Evolutionary conservation across 2,888 invertebrate genomes (phyloP).

Genomic region (Trissolcus brochymenae): DNA sequence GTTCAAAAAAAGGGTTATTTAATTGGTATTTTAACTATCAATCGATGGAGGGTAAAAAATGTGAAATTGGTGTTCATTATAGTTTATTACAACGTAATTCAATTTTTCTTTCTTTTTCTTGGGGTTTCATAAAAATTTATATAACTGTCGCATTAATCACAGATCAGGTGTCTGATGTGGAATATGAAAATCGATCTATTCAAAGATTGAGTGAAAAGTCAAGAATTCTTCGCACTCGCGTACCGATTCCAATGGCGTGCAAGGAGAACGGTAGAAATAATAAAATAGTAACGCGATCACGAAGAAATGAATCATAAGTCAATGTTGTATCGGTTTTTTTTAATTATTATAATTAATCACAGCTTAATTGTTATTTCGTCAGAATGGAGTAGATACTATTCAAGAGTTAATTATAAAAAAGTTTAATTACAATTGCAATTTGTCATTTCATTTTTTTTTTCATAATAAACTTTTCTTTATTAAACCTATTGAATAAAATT

Average conservation of each 20-base stretch:
- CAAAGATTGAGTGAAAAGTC: constrained; percentile 18
- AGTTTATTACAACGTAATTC: background rate
- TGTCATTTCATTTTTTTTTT: too few relatives aligned
- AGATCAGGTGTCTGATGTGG: constrained; percentile 1
- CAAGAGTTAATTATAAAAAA: too few relatives aligned
- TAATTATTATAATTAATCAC: constrained; percentile 7
- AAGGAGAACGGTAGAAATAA: constrained; percentile 3
- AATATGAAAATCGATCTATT: constrained; percentile 29
- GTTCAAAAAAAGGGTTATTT: too few relatives aligned
- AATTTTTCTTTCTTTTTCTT: background rate
- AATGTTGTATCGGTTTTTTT: too few relatives aligned
- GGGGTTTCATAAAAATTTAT: constrained; percentile 2
- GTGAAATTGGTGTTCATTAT: too few relatives aligned
- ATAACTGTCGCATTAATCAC: constrained; percentile 2
- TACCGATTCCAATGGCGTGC: constrained; percentile 16
- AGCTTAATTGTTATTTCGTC: too few relatives aligned
- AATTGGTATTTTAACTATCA: too few relatives aligned
- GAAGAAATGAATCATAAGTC: constrained; percentile 7
- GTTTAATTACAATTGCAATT: too few relatives aligned
- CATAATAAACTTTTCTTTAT: too few relatives aligned
- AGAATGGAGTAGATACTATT: too few relatives aligned
- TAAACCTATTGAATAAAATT: too few relatives aligned
- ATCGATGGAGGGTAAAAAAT: too few relatives aligned
- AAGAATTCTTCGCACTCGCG: constrained; percentile 23
- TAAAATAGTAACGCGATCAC: background rate